Conservation (phyloP, 2,797 vertebrate species). For the Enteromius thamalakanensis region DNA sequence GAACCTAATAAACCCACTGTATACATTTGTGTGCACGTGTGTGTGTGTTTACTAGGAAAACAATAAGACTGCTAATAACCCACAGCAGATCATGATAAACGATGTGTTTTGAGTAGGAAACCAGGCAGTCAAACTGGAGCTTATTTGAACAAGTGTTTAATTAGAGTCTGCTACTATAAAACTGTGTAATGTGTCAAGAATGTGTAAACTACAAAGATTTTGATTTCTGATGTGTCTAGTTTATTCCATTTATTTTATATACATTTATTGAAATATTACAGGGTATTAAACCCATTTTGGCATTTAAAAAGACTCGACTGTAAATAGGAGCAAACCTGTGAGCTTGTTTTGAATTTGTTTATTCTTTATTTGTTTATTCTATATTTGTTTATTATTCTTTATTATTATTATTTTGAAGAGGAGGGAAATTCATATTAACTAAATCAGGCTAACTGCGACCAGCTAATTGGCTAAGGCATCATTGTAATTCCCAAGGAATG, state of each 20-base stretch:
- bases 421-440: constrained; percentile 7
- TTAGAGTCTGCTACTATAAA: constrained; percentile 65
- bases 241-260: neutral
- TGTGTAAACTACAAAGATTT: constrained; percentile 67
- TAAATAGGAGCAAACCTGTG: constrained; percentile 41
- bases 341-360: constrained; percentile 10
- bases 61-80: constrained; percentile 55
- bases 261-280: constrained; percentile 32
- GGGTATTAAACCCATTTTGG: constrained; percentile 16
- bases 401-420: neutral
- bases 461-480: constrained; percentile 34
- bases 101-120: constrained; percentile 48
- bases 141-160: constrained; percentile 74
- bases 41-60: neutral
- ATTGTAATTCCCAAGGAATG: constrained; percentile 37
- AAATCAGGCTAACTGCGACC: constrained; percentile 36
- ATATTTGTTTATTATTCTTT: too few relatives aligned
- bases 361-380: neutral
- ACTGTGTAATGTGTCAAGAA: constrained; percentile 66
- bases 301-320: constrained; percentile 31
- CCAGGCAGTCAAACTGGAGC: constrained; percentile 53
- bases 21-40: constrained; percentile 58
- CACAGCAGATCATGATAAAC: constrained; percentile 54
- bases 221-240: constrained; percentile 21
- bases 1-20: constrained; percentile 64